Percentiles rank a stretch among this genome's conserved stretches.
phyloP scores from a whole-genome alignment of 2,113 vertebrate species.

The Fulmarus glacialis region DNA sequence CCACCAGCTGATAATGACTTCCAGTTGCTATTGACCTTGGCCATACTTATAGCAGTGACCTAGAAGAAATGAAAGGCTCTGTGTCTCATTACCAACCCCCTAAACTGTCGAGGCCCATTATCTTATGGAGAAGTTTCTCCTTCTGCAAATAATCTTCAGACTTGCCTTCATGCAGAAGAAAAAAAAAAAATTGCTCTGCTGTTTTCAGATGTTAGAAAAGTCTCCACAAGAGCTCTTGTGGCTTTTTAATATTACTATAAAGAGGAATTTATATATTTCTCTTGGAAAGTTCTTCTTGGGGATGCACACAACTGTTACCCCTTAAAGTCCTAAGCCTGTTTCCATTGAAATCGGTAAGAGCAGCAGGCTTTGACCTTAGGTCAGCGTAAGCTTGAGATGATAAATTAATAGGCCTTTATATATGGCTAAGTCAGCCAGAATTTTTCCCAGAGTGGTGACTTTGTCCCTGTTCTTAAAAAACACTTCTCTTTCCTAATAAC shows the following conservation, averaged over 20 bases:
- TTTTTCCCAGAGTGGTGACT: background rate
- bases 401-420: background rate
- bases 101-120: background rate
- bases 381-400: background rate
- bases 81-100: constrained; percentile 7
- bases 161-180: background rate
- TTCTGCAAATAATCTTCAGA: constrained; percentile 13
- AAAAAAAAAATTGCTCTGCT: background rate
- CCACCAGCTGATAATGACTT: constrained; percentile 27
- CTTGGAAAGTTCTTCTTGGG: background rate
- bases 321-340: background rate
- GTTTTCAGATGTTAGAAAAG: background rate
- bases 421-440: background rate
- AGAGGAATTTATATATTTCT: background rate
- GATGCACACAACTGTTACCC: background rate
- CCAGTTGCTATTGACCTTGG: constrained; percentile 20
- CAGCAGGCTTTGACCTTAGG: background rate
- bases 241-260: background rate
- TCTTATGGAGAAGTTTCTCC: constrained; percentile 1
- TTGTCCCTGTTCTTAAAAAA: background rate
- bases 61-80: constrained; percentile 17
- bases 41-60: constrained; percentile 23
- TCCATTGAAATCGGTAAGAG: background rate
- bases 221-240: background rate
- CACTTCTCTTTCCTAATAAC: background rate